These are phyloP conservation scores for Aphis craccivora DNA, from an alignment of 1,140 invertebrate species.

Conservation along the genomic window DNA sequence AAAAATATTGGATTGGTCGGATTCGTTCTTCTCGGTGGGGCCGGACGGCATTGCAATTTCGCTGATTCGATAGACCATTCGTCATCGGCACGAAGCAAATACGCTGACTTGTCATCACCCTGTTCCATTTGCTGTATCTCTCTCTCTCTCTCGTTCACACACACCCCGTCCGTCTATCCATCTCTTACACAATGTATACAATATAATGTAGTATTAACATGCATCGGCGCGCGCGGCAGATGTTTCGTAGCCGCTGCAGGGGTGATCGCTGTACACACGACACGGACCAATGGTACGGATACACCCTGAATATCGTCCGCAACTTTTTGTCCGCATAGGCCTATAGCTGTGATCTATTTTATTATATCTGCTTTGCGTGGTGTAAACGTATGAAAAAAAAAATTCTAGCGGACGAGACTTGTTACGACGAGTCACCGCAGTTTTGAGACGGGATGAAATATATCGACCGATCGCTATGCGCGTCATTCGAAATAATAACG, in stretches of 20 bases:
- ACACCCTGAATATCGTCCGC: neutral
- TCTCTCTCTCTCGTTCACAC: neutral
- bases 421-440: neutral
- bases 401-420: neutral
- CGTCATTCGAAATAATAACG: neutral
- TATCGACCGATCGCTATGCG: neutral
- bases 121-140: neutral
- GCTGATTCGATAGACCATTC: conserved; percentile 56
- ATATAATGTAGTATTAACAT: neutral
- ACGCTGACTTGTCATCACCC: conserved; percentile 56
- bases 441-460: neutral
- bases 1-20: conserved; percentile 39
- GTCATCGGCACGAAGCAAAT: conserved; percentile 50
- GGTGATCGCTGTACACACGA: neutral
- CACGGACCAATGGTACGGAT: neutral
- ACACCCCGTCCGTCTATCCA: neutral
- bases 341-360: neutral
- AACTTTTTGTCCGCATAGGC: neutral
- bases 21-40: neutral
- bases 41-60: conserved; percentile 25
- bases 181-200: neutral
- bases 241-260: neutral
- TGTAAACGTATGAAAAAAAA: neutral
- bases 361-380: neutral
- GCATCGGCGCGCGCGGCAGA: neutral